Percentiles rank a stretch among this genome's conserved stretches.
These are phyloP conservation scores for Neoarius graeffei DNA, from an alignment of 2,113 vertebrate species.

Conservation along the genomic window DNA sequence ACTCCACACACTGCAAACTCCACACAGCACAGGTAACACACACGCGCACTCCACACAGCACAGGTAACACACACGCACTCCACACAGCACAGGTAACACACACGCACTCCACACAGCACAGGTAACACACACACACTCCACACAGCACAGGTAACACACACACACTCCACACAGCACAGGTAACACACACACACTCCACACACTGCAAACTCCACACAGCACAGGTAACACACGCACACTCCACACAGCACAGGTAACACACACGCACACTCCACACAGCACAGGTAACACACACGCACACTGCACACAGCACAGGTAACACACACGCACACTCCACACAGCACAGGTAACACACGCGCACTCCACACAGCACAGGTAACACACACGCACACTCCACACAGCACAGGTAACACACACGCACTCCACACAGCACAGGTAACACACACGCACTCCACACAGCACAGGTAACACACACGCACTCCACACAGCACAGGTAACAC, in stretches of 20 bases:
- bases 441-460: not conserved
- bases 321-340: no score
- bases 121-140: not conserved
- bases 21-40: no score
- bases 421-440: not conserved
- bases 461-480: constrained; percentile 68
- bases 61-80: constrained; percentile 52
- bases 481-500: constrained; percentile 66
- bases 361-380: constrained; percentile 78
- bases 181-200: constrained; percentile 73
- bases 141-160: not conserved
- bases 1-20: no score
- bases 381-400: not conserved
- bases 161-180: not conserved
- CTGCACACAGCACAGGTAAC: not conserved
- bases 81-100: constrained; percentile 76
- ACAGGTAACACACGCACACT: constrained; percentile 66
- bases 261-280: no score
- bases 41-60: no score
- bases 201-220: no score
- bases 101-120: not conserved
- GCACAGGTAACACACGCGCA: constrained; percentile 67
- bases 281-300: no score
- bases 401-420: not conserved
- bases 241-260: constrained; percentile 70